Conservation (phyloP, 2,888 invertebrate species). For the Ryuthela nishihirai region DNA sequence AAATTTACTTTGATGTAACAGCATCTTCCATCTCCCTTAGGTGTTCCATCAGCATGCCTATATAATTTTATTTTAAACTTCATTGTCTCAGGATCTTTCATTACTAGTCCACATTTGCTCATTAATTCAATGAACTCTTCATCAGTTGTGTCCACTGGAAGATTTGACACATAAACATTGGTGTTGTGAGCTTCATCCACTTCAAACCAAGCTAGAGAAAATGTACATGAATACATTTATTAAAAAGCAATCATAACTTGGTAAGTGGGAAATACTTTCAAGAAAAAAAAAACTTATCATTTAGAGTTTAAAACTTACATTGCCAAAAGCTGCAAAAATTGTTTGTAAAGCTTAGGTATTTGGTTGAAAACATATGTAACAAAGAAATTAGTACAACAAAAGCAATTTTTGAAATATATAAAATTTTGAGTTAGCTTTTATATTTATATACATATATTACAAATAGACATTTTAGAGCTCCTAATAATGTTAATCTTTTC, state of each 20-base stretch:
- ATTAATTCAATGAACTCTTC: conserved; percentile 82
- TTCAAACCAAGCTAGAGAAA: conserved; percentile 76
- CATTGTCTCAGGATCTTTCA: conserved; percentile 73
- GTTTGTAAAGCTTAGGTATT: too few species aligned
- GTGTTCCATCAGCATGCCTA: conserved; percentile 68
- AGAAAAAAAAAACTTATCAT: too few species aligned
- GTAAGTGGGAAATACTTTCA: not conserved
- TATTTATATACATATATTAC: too few species aligned
- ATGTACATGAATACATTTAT: not conserved
- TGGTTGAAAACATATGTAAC: too few species aligned
- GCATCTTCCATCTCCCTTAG: conserved; percentile 95
- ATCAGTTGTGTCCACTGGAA: conserved; percentile 82
- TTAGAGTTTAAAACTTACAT: too few species aligned
- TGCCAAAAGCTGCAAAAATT: too few species aligned
- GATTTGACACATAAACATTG: conserved; percentile 91
- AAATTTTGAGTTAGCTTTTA: too few species aligned
- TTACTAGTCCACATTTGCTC: conserved; percentile 93
- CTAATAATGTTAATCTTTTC: too few species aligned
- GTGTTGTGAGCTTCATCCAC: conserved; percentile 81
- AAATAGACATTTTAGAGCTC: too few species aligned
- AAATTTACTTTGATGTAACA: conserved; percentile 81
- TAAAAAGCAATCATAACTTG: not conserved
- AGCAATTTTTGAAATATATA: too few species aligned
- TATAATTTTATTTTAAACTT: conserved; percentile 91
- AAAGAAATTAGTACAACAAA: too few species aligned